phyloP scores from a whole-genome alignment of 2,888 invertebrate genomes.

The Actias luna region DNA sequence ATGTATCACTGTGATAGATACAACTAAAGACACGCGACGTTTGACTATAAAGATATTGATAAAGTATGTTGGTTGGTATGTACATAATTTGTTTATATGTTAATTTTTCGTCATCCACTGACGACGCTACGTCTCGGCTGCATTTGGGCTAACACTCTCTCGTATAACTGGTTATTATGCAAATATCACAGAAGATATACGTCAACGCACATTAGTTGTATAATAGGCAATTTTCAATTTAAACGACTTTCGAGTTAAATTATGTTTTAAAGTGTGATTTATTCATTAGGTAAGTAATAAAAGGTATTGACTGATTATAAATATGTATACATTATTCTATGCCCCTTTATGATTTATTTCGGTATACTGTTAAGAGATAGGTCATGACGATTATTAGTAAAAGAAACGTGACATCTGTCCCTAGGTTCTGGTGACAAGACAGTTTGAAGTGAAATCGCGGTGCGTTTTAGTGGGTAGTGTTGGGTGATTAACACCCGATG shows the following conservation, averaged over 20 bases:
- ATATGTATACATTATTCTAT: neutral
- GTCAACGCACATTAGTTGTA: neutral
- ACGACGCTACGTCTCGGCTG: slow-evolving; percentile 13
- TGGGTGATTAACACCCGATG: too few relatives aligned
- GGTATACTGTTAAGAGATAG: too few relatives aligned
- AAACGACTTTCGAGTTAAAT: neutral
- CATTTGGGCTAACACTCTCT: slow-evolving; percentile 8
- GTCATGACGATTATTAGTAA: too few relatives aligned
- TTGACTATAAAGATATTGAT: neutral
- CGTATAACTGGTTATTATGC: slow-evolving; percentile 15
- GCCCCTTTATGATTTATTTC: neutral
- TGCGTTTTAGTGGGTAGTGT: too few relatives aligned
- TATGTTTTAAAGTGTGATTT: neutral
- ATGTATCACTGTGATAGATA: neutral
- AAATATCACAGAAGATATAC: slow-evolving; percentile 3
- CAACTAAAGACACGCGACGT: neutral
- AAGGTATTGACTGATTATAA: neutral
- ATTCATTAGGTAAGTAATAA: neutral
- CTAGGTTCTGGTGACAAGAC: too few relatives aligned
- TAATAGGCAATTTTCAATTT: slow-evolving; percentile 3
- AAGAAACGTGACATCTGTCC: too few relatives aligned
- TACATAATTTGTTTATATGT: slow-evolving; percentile 9
- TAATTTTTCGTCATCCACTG: slow-evolving; percentile 1
- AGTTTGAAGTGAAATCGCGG: too few relatives aligned
- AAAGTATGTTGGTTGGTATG: neutral